Base-by-base conservation (phyloP, 2,888 invertebrate genomes). In the Venustoraphidia nigricollis region DNA sequence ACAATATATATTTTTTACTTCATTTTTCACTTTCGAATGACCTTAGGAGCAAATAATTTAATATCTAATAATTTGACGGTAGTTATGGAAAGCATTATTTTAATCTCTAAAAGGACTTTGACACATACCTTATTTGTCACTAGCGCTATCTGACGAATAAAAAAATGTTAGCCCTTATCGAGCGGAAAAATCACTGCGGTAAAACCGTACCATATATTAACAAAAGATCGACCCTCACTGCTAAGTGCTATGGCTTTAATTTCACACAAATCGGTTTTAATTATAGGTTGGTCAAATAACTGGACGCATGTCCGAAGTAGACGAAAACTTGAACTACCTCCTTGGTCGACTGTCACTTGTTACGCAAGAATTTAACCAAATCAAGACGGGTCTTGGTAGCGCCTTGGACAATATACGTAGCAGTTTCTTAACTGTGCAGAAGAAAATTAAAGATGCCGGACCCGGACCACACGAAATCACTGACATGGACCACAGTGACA, bases 361-460 rank as follows among this genome's bases (percentile, higher is more conserved):
- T 36, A 85, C 87, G 2, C 85, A 86, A 56, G 90, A 92, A 64
- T 91, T 91, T 66, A 82, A 81, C 59, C 77, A 79, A 59, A 87
- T 91, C 53, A 87, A 88, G 62, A 68, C 71, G 1, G 86, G 85
- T 0, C 69, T 91, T 1, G 81, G 83, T 0, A 73, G 77, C 10
- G 83, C 86, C 0, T 62, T 90, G 47, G 80, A 83, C 54, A 76
- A 82, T 56, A 76, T 85, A 46, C 77, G 80, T 56, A 73, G 72
- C 34, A 80, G 77, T 49, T 79, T 83, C 55, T 72, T 73, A 50
- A 69, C 72, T 27, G 79, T 81, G 11, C 77, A 83, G 54, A 67
- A 70, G 35, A 71, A 71, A 57, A 64, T 70, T 5, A 62, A 66
- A 49, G 72, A 73, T 52, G 64, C 65, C 34, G 76, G 77, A 11